phyloP scores from a whole-genome alignment of 1,140 invertebrate genomes.

The Matsumurasca onukii region DNA sequence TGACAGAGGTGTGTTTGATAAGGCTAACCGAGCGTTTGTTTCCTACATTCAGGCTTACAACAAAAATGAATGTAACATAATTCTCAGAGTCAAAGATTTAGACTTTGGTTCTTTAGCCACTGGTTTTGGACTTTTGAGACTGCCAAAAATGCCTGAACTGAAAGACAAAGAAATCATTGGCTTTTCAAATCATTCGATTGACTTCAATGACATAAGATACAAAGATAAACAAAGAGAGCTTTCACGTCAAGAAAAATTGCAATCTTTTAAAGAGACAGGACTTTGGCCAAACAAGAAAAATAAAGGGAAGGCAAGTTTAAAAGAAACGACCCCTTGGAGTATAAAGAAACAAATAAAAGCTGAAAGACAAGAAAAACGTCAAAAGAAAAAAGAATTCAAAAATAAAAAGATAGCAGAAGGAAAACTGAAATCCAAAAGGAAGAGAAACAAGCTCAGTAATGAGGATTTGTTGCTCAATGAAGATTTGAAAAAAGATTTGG shows the following conservation, averaged over 20 bases:
- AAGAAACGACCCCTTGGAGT: slow-evolving; percentile 76
- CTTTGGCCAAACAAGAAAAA: slow-evolving; percentile 71
- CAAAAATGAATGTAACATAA: slow-evolving; percentile 93
- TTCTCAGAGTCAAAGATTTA: slow-evolving; percentile 87
- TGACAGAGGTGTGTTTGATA: slow-evolving; percentile 81
- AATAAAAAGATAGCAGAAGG: slow-evolving; percentile 52
- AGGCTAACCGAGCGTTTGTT: slow-evolving; percentile 90
- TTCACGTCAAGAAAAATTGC: slow-evolving; percentile 68
- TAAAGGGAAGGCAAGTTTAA: slow-evolving; percentile 45
- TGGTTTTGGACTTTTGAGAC: slow-evolving; percentile 83
- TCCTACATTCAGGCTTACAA: slow-evolving; percentile 92
- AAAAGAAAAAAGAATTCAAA: slow-evolving; percentile 58
- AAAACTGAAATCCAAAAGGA: slow-evolving; percentile 49
- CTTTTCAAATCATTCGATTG: slow-evolving; percentile 66
- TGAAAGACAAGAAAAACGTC: slow-evolving; percentile 61
- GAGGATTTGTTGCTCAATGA: slow-evolving; percentile 66
- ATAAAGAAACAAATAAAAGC: slow-evolving; percentile 73
- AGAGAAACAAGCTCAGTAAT: slow-evolving; percentile 55
- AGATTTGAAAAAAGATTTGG: slow-evolving; percentile 79
- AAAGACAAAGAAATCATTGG: slow-evolving; percentile 65
- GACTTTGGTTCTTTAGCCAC: slow-evolving; percentile 83
- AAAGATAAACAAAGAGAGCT: slow-evolving; percentile 79
- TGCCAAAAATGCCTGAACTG: slow-evolving; percentile 95
- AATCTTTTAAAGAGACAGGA: slow-evolving; percentile 71
- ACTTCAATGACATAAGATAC: slow-evolving; percentile 78